Base-by-base conservation (phyloP, 2,888 invertebrate genomes). In the Lithophane semibrunnea region DNA sequence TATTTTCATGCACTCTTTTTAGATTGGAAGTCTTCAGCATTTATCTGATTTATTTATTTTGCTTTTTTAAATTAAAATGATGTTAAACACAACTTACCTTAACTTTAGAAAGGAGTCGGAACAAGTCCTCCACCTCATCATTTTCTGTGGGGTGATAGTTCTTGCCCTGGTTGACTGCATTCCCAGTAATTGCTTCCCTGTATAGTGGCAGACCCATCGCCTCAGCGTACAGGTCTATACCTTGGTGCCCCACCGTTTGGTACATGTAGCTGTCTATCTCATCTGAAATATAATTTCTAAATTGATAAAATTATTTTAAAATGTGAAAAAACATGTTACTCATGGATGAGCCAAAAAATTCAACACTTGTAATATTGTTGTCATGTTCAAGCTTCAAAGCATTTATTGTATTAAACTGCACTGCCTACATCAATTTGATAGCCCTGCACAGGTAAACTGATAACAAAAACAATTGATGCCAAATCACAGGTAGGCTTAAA, bases 211-310 rank as follows among this genome's bases (percentile, higher is more conserved):
- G 94, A 5, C 97, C 98, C 98, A 99, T 98, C 2, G 99, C 99
- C 94, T 99, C 98, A 47, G 99, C 99, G 93, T 99, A 98, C 86
- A 98, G 97, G 86, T 98, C 98, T 85, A 99, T 98, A 29, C 99
- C 99, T 97, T 99, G 99, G 93, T 99, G 99, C 1, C 99, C 99
- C 75, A 99, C 99, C 71, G 99, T 99, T 97, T 99, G 99, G 94
- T 99, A 99, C 99, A 99, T 99, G 93, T 99, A 99, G 93, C 99
- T 99, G 95, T 99, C 99, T 90, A 99, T 93, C 94, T 99, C 99
- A 97, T 98, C 98, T 98, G 79, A 75, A 77, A 77, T 72, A 75
- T 70, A 21, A 42, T 61, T 65, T 12, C 12, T 52, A 16, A 21
- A 52, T 69, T 24, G 3, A n/a, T 37, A n/a, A 37, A 66, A 18